Evolutionary conservation across 2,797 vertebrate genomes (phyloP).

Genomic region (Ptychadena robeensis): DNA sequence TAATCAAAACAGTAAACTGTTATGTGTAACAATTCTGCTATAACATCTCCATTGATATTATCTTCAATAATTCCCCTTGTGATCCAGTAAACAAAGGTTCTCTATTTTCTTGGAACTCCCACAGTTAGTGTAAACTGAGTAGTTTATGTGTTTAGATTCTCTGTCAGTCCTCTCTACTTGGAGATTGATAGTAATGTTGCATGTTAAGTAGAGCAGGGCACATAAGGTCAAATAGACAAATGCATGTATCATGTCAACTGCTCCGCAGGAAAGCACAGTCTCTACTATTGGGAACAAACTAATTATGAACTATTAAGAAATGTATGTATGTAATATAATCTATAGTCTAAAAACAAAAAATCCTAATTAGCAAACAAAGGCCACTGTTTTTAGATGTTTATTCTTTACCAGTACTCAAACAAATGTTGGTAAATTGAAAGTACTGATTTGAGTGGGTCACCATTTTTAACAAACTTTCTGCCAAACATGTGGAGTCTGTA

Average conservation of each 20-base stretch:
- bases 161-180: constrained; percentile 61
- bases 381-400: too few relatives aligned
- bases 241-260: constrained; percentile 65
- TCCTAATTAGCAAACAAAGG: too few relatives aligned
- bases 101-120: constrained; percentile 65
- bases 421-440: too few relatives aligned
- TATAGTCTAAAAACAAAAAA: not conserved
- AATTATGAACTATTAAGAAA: not conserved
- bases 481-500: too few relatives aligned
- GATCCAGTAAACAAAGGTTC: constrained; percentile 16
- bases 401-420: too few relatives aligned
- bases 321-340: not conserved
- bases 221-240: constrained; percentile 63
- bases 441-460: too few relatives aligned
- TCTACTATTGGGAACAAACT: not conserved
- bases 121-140: constrained; percentile 62
- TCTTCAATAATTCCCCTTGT: not conserved
- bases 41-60: not conserved
- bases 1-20: not conserved
- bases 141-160: constrained; percentile 67
- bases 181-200: constrained; percentile 65
- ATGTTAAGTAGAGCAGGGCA: constrained; percentile 56
- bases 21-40: not conserved
- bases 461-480: too few relatives aligned
- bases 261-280: constrained; percentile 6